These are phyloP conservation scores for Aphidoletes aphidimyza DNA, from an alignment of 2,888 invertebrate species.

Conservation along the genomic window DNA sequence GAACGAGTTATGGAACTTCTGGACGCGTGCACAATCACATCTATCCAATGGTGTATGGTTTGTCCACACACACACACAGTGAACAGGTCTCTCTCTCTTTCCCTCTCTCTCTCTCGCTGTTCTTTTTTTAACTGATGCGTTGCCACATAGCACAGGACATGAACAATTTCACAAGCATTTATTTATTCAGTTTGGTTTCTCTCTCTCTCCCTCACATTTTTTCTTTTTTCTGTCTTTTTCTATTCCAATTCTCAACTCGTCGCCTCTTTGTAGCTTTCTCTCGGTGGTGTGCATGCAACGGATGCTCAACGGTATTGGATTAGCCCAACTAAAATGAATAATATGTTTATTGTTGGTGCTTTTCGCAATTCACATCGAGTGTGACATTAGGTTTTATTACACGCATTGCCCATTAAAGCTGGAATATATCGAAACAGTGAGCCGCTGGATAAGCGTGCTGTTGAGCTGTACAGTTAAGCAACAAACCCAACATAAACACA, in stretches of 20 bases:
- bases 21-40: neutral
- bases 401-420: neutral
- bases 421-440: neutral
- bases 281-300: too few species aligned
- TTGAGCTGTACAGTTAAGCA: too few species aligned
- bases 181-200: constrained; percentile 25
- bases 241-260: too few species aligned
- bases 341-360: constrained; percentile 33
- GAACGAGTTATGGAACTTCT: constrained; percentile 13
- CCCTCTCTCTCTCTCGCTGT: too few species aligned
- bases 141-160: too few species aligned
- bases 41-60: neutral
- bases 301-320: neutral
- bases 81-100: too few species aligned
- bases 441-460: neutral
- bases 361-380: constrained; percentile 10
- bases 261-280: too few species aligned
- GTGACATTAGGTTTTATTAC: constrained; percentile 44
- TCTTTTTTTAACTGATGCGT: too few species aligned
- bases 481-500: neutral
- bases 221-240: too few species aligned
- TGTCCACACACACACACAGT: neutral
- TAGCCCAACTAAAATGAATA: constrained; percentile 21
- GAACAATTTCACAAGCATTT: neutral
- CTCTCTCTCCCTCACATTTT: too few species aligned